Percentiles rank a stretch among this genome's conserved stretches.
Evolutionary conservation across 1,140 invertebrate genomes (phyloP).

Genomic region (Oppia nitens): DNA sequence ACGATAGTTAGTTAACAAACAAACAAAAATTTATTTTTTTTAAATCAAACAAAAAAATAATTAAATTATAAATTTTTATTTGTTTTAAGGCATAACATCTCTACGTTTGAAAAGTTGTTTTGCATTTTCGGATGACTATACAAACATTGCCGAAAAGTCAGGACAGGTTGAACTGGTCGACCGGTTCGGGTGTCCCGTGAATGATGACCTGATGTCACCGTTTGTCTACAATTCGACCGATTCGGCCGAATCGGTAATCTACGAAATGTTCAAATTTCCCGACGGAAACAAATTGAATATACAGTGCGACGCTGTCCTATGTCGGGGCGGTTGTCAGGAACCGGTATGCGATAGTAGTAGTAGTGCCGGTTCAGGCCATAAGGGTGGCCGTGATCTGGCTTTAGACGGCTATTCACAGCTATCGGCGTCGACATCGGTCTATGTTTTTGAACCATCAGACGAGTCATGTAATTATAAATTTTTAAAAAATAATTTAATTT

Average conservation of each 20-base stretch:
- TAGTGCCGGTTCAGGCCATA: not conserved
- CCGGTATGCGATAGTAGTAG: slow-evolving; percentile 9
- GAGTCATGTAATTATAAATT: slow-evolving; percentile 18
- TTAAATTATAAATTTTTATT: no score
- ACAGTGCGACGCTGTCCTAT: slow-evolving; percentile 56
- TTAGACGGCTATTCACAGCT: slow-evolving; percentile 27
- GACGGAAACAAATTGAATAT: slow-evolving; percentile 59
- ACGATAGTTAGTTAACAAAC: no score
- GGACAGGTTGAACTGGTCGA: slow-evolving; percentile 20
- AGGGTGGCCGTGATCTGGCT: slow-evolving; percentile 4
- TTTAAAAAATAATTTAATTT: no score
- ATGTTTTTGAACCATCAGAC: slow-evolving; percentile 63
- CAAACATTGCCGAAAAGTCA: no score
- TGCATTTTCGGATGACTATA: slow-evolving; percentile 19
- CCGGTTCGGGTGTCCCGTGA: slow-evolving; percentile 15
- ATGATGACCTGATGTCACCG: slow-evolving; percentile 10
- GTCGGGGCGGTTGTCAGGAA: slow-evolving; percentile 26
- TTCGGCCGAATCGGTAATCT: slow-evolving; percentile 48
- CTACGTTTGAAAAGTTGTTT: slow-evolving; percentile 22
- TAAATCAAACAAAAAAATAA: no score
- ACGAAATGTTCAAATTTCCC: slow-evolving; percentile 60
- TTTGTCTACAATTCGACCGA: slow-evolving; percentile 27
- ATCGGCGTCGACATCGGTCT: slow-evolving; percentile 63
- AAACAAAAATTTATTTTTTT: no score
- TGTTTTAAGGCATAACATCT: slow-evolving; percentile 4